Evolutionary conservation across 23 tunicate species (phyloP), one percentile per base, ranked within the genome.

Genomic region (Phallusia fumigata): DNA sequence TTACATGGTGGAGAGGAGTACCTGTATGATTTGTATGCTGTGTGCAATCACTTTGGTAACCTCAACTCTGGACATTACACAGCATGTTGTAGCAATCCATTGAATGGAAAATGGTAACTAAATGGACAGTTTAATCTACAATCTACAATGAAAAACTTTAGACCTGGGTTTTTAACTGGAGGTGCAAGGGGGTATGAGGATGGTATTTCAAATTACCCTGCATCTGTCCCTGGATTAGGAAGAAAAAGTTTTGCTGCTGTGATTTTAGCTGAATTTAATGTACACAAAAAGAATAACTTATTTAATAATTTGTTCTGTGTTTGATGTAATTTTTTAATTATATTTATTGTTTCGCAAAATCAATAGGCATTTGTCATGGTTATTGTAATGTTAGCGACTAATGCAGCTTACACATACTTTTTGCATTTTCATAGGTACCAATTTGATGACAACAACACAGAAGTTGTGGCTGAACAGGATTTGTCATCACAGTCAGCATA

Each of bases 11-110:
- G n/a, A 33, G 52, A 77, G 30, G 91, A 88, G 30, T 77, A 51
- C 35, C 15, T 93, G 81, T 93, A 93, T 58, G 98, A 93, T 44
- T 84, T 93, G 49, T 93, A 93, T 74, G 98, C 93, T 3, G 93
- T 93, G 52, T 88, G 93, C 77, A 93, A 93, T 65, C 98, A 93
- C 76, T 93, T 76, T 77, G 98, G 98, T 0, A 88, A 81, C 74
- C 73, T 93, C 32, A 93, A 93, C 51, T 88, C 98, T 72, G 98
- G 98, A 10, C 98, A 93, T 52, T 93, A 93, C 84, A 93, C 93
- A 28, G 93, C 98, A 21, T 80, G 90, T 44, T 93, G 98, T 76
- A 79, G 85, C 78, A 93, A 93, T 69, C 93, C 98, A 0, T 69
- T 93, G 8, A 84, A 88, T 73, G 98, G 98, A 34, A 81, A 90